A percentile compares a stretch with the other conserved stretches of the same genome.
These are phyloP conservation scores for Setophaga coronata DNA, from an alignment of 2,113 vertebrate genomes.

Conservation along the genomic window DNA sequence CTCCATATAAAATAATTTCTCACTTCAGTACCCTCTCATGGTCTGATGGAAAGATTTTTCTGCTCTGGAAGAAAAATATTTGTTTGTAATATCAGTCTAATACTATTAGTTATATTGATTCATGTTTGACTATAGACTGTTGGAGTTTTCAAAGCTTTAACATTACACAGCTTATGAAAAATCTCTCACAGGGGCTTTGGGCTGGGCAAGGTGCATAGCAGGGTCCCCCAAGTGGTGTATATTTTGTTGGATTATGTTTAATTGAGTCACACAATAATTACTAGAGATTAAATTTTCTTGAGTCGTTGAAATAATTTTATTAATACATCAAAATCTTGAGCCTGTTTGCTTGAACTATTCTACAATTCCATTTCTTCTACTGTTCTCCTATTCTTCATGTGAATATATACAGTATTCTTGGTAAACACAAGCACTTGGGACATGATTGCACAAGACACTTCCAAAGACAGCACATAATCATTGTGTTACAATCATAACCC, in stretches of 20 bases:
- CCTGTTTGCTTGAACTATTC: not conserved
- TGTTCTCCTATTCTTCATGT: not conserved
- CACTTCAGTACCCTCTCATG: constrained; percentile 50
- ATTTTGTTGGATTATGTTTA: constrained; percentile 27
- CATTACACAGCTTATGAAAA: not conserved
- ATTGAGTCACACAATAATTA: constrained; percentile 1
- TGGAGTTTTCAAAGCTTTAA: constrained; percentile 35
- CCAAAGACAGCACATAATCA: not conserved
- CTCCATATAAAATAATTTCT: constrained; percentile 60
- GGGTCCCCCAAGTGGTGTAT: not conserved
- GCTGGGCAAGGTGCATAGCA: not conserved
- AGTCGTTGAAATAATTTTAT: not conserved
- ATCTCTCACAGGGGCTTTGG: not conserved
- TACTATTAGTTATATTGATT: constrained; percentile 54
- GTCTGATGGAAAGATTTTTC: constrained; percentile 61
- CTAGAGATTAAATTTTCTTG: constrained; percentile 38
- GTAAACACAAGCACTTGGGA: constrained; percentile 8
- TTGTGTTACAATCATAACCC: not conserved
- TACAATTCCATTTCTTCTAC: not conserved
- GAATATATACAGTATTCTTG: constrained; percentile 33
- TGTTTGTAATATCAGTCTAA: constrained; percentile 59
- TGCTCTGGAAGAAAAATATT: constrained; percentile 62
- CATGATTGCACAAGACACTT: not conserved
- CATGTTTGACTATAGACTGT: not conserved
- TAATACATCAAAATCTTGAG: not conserved